Conservation (phyloP, 2,888 invertebrate species). For the Allophyes oxyacanthae region DNA sequence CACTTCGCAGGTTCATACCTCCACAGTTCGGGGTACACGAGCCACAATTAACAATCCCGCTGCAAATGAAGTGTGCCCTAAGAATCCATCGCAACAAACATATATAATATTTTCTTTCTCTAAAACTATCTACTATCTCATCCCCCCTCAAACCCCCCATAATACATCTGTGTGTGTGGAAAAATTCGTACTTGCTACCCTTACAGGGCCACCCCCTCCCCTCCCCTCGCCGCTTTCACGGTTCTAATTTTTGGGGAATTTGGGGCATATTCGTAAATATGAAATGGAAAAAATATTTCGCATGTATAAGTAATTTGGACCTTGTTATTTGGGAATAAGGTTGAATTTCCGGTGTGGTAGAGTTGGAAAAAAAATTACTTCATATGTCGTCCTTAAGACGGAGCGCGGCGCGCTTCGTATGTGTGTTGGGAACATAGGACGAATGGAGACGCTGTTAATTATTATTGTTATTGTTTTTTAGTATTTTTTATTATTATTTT, state of each 20-base stretch:
- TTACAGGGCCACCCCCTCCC: slow-evolving; percentile 65
- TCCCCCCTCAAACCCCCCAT: slow-evolving; percentile 57
- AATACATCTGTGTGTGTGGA: slow-evolving; percentile 60
- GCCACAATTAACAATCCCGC: slow-evolving; percentile 53
- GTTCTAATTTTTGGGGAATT: slow-evolving; percentile 90
- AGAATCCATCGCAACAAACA: slow-evolving; percentile 66
- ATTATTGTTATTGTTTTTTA: slow-evolving; percentile 42
- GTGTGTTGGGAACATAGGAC: slow-evolving; percentile 78
- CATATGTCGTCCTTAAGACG: slow-evolving; percentile 90
- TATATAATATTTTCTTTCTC: slow-evolving; percentile 81
- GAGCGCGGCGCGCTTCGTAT: slow-evolving; percentile 87
- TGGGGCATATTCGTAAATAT: slow-evolving; percentile 90
- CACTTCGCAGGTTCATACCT: no score
- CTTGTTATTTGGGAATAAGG: slow-evolving; percentile 64
- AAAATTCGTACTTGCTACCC: slow-evolving; percentile 76
- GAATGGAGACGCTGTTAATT: slow-evolving; percentile 65
- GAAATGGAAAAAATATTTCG: slow-evolving; percentile 90
- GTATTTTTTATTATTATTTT: slow-evolving; percentile 41
- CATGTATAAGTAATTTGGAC: slow-evolving; percentile 68
- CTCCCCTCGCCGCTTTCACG: slow-evolving; percentile 84
- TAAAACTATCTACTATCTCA: slow-evolving; percentile 87
- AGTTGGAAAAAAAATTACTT: slow-evolving; percentile 89
- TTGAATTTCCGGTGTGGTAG: slow-evolving; percentile 62
- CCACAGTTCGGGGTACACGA: not conserved
- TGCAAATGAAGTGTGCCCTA: slow-evolving; percentile 68